Evolutionary conservation across 2,113 vertebrate species (phyloP), one percentile per base, ranked within the genome.

Genomic region (Poeciliopsis occidentalis): DNA sequence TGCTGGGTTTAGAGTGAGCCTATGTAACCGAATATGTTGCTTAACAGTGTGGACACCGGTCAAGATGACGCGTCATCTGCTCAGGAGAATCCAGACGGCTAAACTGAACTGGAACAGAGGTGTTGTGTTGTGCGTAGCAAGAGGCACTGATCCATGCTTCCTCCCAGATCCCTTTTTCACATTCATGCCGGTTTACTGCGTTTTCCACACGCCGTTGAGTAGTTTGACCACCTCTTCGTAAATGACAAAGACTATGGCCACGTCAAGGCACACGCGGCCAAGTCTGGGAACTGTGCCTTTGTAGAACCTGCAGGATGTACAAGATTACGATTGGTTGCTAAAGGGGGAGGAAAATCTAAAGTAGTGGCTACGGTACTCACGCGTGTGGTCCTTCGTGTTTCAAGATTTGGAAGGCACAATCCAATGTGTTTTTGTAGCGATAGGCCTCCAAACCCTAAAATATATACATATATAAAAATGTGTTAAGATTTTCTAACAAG

Each of bases 341-440:
- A 41, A 44, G 27, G 34, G 2, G 3, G 47, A 17, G 15, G 17
- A 37, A 0, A 69, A 26, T 65, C n/a, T 13, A 39, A 37, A 34
- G 24, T 11, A 26, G 51, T 12, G 11, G 30, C 10, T 22, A 17
- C 22, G 64, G 26, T 41, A 90, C 95, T 93, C 89, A 96, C 95
- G 94, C 95, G 68, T 92, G 90, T 0, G 92, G 94, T 29, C 95
- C 95, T 85, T 96, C 95, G 0, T 95, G 92, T 81, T 92, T 94
- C 64, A 96, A 80, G 69, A 96, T 96, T 91, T 95, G 94, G 84
- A 94, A 94, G 69, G 95, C 95, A 84, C 95, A 96, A 77, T 96
- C 95, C 64, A 93, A 32, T 5, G 95, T 96, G 92, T 88, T 94
- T 85, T 89, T 95, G 86, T 95, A 96, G 67, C 94, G 93, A 24